phyloP scores from a whole-genome alignment of 2,797 vertebrate genomes.

The Acrossocheilus fasciatus region DNA sequence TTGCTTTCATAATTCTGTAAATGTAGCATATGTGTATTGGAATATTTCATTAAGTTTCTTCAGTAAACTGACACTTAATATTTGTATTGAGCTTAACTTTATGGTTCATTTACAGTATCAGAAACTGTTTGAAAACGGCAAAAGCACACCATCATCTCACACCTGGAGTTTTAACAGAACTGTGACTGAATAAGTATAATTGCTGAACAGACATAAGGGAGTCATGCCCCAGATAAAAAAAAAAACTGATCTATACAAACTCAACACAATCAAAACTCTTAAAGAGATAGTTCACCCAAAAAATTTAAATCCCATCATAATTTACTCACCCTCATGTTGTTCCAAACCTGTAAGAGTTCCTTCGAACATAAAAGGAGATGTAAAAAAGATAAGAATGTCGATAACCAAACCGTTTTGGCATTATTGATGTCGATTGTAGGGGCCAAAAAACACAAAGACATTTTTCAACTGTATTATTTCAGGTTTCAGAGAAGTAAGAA shows the following conservation, averaged over 20 bases:
- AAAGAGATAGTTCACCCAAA: neutral
- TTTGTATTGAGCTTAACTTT: neutral
- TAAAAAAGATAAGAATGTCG: neutral
- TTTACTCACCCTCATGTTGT: neutral
- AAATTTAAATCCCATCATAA: neutral
- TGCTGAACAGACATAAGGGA: neutral
- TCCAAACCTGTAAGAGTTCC: neutral
- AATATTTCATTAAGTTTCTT: neutral
- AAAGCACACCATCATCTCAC: neutral
- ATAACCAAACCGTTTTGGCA: neutral
- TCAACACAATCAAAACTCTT: neutral
- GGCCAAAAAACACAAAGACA: neutral
- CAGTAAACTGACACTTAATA: neutral
- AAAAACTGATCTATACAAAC: conserved; percentile 4
- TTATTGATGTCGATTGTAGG: neutral
- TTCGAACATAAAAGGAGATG: neutral
- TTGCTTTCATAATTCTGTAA: neutral
- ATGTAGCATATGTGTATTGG: neutral
- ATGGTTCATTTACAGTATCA: neutral
- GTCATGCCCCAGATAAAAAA: neutral
- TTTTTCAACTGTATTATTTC: neutral
- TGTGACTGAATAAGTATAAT: neutral
- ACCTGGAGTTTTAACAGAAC: neutral
- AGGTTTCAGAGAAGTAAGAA: neutral
- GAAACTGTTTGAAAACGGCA: no score